Evolutionary conservation across 2,888 invertebrate genomes (phyloP), one percentile per base, ranked within the genome.

Genomic region (Bellardia pandia): DNA sequence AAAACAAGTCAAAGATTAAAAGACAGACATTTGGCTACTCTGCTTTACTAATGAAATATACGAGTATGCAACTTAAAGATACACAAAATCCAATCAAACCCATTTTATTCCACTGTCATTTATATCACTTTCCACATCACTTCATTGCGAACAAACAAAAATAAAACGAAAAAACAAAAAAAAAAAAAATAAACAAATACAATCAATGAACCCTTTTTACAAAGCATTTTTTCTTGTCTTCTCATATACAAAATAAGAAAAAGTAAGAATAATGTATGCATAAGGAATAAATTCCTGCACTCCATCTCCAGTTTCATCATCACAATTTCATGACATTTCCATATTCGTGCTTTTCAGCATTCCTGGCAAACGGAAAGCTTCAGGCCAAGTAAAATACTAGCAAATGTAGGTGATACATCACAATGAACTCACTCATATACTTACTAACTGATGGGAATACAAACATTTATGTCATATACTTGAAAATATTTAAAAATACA

Each of bases 301-400:
- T 40, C 23, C 2, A 48, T 40, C 14, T 23, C 56, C 4, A 11
- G 42, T 48, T 56, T 71, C 33, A 77, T 58, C 66, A 40, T 42
- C 48, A 74, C 23, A 30, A 68, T 81, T 51, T 82, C 85, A 85
- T 71, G 78, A 82, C 75, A 85, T 82, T 85, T 87, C 78, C 87
- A 82, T 87, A 85, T 87, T 71, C 81, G 62, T 53, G 13, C 72
- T 42, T 60, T 72, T 81, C 58, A 51, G n/a, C n/a, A 66, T 3
- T 66, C 58, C 9, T 75, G 78, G 53, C n/a, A 64, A 75, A 53
- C 58, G 74, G 75, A 85, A 81, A 66, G 78, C 87, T 85, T 60
- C 45, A 71, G 85, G 87, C 86, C 58, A 66, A 62, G 45, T 13
- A 80, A 75, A 69, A 56, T 11, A 16, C 33, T 56, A 30, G 23